phyloP scores from a whole-genome alignment of 30 jellyfish, hydroid and myxozoan genomes.

The Catostylus mosaicus region DNA sequence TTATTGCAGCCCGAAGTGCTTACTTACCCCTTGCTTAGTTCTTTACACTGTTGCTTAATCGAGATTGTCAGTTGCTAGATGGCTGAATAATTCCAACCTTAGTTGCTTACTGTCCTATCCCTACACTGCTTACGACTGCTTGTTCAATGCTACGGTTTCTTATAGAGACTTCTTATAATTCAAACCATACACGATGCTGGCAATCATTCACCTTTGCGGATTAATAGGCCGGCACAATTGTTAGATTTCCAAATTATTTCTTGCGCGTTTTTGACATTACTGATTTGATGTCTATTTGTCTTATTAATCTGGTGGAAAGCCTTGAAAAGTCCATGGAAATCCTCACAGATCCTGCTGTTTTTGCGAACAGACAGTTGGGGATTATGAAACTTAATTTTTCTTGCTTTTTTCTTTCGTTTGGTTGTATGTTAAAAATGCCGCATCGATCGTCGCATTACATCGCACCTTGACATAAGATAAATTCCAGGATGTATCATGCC shows the following conservation, averaged over 20 bases:
- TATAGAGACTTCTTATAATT: too few relatives aligned
- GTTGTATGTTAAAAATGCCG: slow-evolving; percentile 1
- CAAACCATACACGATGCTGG: too few relatives aligned
- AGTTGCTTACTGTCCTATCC: too few relatives aligned
- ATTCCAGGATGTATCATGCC: neutral
- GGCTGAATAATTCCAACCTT: too few relatives aligned
- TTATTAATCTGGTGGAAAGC: slow-evolving; percentile 13
- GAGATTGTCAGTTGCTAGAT: too few relatives aligned
- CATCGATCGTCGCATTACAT: neutral
- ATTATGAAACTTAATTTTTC: slow-evolving; percentile 5
- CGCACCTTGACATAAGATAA: neutral
- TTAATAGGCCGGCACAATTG: neutral
- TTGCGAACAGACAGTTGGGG: slow-evolving; percentile 14
- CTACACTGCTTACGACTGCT: too few relatives aligned
- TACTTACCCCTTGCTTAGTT: too few relatives aligned
- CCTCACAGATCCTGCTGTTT: slow-evolving; percentile 5
- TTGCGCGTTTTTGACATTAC: neutral
- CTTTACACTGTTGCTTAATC: too few relatives aligned
- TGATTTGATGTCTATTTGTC: neutral
- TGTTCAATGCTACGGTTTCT: too few relatives aligned
- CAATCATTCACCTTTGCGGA: neutral
- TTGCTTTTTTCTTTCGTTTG: slow-evolving; percentile 9
- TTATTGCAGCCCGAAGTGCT: too few relatives aligned
- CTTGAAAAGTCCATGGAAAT: slow-evolving; percentile 19
- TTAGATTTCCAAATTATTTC: neutral